Conservation (phyloP, 37 sponge, comb jelly and placozoan genomes). For the Beroe ovata region DNA sequence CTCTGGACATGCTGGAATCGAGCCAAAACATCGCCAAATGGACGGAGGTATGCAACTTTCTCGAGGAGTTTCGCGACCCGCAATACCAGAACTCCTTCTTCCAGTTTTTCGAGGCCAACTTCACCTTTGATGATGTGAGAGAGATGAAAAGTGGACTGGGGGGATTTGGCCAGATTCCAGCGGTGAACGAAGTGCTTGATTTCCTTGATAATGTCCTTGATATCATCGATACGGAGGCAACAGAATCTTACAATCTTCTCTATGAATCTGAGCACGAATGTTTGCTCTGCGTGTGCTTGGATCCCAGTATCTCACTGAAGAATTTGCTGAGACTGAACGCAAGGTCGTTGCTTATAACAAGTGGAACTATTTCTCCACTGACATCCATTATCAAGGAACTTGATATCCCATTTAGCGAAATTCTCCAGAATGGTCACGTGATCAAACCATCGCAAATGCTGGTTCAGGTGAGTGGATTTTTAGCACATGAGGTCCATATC, state of each 20-base stretch:
- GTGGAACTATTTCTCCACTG: constrained; percentile 97
- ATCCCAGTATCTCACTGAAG: constrained; percentile 38
- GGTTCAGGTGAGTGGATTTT: constrained; percentile 81
- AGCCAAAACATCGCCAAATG: not conserved
- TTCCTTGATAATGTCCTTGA: constrained; percentile 33
- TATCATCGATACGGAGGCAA: not conserved
- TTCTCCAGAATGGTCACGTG: constrained; percentile 88
- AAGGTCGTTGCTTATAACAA: constrained; percentile 84
- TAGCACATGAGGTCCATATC: no score
- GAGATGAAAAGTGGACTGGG: not conserved
- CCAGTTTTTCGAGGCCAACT: constrained; percentile 33
- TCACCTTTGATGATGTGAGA: not conserved
- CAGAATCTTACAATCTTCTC: constrained; percentile 24
- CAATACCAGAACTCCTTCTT: constrained; percentile 24
- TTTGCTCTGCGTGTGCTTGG: constrained; percentile 31
- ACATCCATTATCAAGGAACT: constrained; percentile 86
- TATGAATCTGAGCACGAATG: not conserved
- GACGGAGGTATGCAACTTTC: not conserved
- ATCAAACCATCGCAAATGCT: constrained; percentile 79
- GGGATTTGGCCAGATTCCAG: not conserved
- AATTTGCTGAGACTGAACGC: not conserved
- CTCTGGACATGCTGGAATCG: not conserved
- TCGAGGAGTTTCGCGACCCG: not conserved
- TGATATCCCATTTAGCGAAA: constrained; percentile 75
- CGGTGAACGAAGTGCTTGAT: not conserved